Evolutionary conservation across 1,140 invertebrate genomes (phyloP).

Genomic region (Diabrotica undecimpunctata): DNA sequence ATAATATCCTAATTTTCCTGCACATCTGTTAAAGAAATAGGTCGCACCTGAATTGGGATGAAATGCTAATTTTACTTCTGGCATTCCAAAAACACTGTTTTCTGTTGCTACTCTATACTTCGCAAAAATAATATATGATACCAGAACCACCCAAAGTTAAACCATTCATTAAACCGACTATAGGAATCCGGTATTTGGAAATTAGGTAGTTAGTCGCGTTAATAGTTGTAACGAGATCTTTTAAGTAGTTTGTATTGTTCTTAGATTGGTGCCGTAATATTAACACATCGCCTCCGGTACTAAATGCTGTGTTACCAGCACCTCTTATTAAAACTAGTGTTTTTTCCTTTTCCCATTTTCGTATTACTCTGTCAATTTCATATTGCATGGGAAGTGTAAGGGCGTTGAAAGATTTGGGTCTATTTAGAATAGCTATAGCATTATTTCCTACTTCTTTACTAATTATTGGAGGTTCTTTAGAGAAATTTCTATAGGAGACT

Average conservation of each 20-base stretch:
- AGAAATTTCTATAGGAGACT: no score
- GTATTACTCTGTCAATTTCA: background rate
- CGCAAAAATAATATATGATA: constrained; percentile 82
- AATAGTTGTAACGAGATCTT: background rate
- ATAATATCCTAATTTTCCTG: constrained; percentile 83
- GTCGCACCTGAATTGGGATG: constrained; percentile 96
- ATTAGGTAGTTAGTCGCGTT: constrained; percentile 52
- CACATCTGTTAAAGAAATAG: constrained; percentile 84
- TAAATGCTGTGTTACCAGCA: background rate
- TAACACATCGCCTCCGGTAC: constrained; percentile 47
- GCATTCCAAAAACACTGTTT: constrained; percentile 97
- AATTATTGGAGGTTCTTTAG: background rate
- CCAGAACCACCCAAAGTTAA: constrained; percentile 99
- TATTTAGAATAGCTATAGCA: background rate
- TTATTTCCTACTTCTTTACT: background rate
- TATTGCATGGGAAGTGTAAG: background rate
- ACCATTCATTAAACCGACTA: constrained; percentile 91
- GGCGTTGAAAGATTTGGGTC: background rate
- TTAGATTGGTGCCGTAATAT: constrained; percentile 67
- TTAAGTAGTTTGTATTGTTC: constrained; percentile 78
- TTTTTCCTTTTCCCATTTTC: background rate
- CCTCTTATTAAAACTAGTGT: background rate
- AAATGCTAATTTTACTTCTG: constrained; percentile 90
- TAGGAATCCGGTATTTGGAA: constrained; percentile 85
- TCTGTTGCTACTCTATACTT: constrained; percentile 95